phyloP scores from a whole-genome alignment of 2,797 vertebrate species.

The Macropodus opercularis region DNA sequence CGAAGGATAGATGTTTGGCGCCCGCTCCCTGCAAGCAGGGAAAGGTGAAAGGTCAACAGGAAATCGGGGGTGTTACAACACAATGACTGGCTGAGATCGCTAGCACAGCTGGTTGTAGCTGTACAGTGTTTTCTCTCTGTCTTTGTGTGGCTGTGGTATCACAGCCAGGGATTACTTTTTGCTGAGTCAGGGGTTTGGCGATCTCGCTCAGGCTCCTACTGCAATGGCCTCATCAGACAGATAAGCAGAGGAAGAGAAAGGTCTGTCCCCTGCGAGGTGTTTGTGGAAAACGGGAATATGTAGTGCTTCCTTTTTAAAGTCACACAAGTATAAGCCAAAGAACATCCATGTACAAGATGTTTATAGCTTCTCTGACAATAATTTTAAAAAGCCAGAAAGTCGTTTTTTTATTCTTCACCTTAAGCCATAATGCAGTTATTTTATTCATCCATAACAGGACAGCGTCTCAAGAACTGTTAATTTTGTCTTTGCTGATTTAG shows the following conservation, averaged over 20 bases:
- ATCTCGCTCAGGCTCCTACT: constrained; percentile 45
- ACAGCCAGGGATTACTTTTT: constrained; percentile 57
- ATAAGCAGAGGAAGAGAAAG: constrained; percentile 48
- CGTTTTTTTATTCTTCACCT: no score
- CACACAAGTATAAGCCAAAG: constrained; percentile 12
- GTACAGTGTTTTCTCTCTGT: constrained; percentile 44
- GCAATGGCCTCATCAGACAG: constrained; percentile 43
- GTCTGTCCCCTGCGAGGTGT: constrained; percentile 1
- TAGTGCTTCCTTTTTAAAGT: constrained; percentile 21
- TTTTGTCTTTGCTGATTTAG: no score
- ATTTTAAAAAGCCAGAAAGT: no score
- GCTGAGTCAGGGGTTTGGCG: constrained; percentile 57
- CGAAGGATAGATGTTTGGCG: constrained; percentile 31
- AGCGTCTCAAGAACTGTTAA: no score
- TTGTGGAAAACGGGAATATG: constrained; percentile 47
- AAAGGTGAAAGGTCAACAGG: constrained; percentile 72
- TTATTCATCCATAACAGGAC: no score
- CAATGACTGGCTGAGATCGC: constrained; percentile 66
- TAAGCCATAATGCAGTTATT: no score
- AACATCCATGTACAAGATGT: background rate
- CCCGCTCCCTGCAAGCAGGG: constrained; percentile 32
- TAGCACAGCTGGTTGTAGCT: constrained; percentile 49
- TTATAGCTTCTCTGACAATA: background rate
- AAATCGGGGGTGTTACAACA: constrained; percentile 62
- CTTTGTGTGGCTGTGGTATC: constrained; percentile 45